Evolutionary conservation across 2,797 vertebrate genomes (phyloP), one percentile per base, ranked within the genome.

Genomic region (Parauchenoglanis ngamensis): DNA sequence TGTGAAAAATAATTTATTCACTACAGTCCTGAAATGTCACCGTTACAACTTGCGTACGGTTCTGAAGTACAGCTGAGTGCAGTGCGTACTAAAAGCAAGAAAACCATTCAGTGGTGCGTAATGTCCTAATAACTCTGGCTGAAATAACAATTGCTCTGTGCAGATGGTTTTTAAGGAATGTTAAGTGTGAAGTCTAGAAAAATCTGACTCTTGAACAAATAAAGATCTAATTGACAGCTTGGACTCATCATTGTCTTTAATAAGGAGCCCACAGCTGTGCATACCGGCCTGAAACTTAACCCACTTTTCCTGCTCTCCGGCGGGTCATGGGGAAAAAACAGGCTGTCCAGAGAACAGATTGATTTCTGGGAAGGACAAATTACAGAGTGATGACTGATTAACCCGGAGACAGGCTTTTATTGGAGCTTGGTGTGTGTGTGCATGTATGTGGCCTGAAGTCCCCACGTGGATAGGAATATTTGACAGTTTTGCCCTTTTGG

Each of bases 281-380:
- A 77, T 70, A 87, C 73, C 57, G 84, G 87, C 68, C 78, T 86
- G 68, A 84, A 85, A 82, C 56, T 88, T 78, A 87, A 67, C 56
- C 61, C 10, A 25, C 44, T 76, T 73, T 79, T 76, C n/a, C 72
- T 40, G 25, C 67, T 85, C 57, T 81, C 81, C 21, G 61, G 83
- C 63, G 79, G 83, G 86, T 85, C 87, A 75, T 78, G 49, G 67
- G 73, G 86, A 87, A 49, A 49, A 88, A 86, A 76, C 25, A 78
- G 79, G 54, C 63, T 28, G 56, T 89, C 81, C 86, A 78, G 61
- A 84, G 54, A 85, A 89, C 82, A 84, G 81, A 88, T 88, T 89
- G 89, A 88, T 91, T 90, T 84, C 86, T 88, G 80, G 86, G 78
- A 90, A 87, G 87, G 86, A 87, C 88, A 91, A 88, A 89, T 91